These are phyloP conservation scores for Physella acuta DNA, from an alignment of 1,140 invertebrate species.

Conservation along the genomic window DNA sequence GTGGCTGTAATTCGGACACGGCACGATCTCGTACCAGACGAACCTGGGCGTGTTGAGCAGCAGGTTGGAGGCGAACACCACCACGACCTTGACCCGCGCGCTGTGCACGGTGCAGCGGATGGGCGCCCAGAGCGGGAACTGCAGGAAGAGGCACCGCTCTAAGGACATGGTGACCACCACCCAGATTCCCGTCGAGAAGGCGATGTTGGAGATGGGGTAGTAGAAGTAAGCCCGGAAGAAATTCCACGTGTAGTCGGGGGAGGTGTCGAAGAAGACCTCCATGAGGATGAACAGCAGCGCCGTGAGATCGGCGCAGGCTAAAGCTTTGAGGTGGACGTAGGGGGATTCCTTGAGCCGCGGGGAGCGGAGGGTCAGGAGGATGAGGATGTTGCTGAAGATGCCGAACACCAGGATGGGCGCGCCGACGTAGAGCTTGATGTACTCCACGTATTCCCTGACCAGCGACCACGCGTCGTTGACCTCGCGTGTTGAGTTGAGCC, in stretches of 20 bases:
- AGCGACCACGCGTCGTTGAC: no score
- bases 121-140: conserved; percentile 8
- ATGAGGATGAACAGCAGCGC: conserved; percentile 9
- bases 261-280: neutral
- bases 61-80: neutral
- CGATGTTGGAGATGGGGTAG: conserved; percentile 9
- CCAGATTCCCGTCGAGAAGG: neutral
- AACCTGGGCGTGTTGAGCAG: conserved; percentile 11
- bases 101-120: neutral
- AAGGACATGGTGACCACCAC: conserved; percentile 12
- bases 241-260: neutral
- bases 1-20: neutral
- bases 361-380: conserved; percentile 6
- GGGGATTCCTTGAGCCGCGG: conserved; percentile 14
- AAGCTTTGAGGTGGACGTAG: neutral
- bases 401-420: conserved; percentile 12
- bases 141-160: conserved; percentile 18
- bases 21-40: conserved; percentile 8
- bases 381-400: conserved; percentile 18
- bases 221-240: neutral
- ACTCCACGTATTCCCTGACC: no score
- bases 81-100: conserved; percentile 5
- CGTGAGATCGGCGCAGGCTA: conserved; percentile 4
- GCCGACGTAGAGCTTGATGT: neutral
- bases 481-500: no score